phyloP scores from a whole-genome alignment of 2,888 invertebrate genomes.

The Petrolisthes cinctipes region DNA sequence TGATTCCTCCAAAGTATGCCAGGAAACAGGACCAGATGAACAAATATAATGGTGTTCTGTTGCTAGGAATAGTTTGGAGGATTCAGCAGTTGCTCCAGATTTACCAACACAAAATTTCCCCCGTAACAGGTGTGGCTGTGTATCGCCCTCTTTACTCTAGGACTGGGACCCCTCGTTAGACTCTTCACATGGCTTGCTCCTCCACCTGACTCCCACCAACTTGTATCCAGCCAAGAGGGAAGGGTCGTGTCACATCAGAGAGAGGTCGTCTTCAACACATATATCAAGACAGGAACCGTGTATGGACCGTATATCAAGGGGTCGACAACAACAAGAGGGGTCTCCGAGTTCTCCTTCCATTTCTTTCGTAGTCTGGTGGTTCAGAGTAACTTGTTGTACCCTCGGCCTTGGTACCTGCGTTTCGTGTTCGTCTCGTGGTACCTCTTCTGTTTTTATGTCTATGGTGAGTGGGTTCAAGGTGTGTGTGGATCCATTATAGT shows the following conservation, averaged over 20 bases:
- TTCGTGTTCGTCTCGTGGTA: conserved; percentile 30
- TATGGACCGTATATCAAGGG: too few relatives aligned
- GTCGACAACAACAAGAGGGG: neutral
- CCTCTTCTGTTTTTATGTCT: conserved; percentile 47
- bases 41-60: too few relatives aligned
- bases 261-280: too few relatives aligned
- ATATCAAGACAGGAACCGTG: too few relatives aligned
- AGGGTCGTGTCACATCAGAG: too few relatives aligned
- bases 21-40: too few relatives aligned
- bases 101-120: too few relatives aligned
- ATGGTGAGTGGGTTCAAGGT: conserved; percentile 10
- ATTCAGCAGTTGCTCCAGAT: too few relatives aligned
- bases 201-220: neutral
- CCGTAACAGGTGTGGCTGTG: conserved; percentile 25
- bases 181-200: neutral
- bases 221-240: neutral
- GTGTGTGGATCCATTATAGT: neutral
- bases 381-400: conserved; percentile 16
- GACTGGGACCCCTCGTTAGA: neutral
- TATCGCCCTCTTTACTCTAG: neutral
- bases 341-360: conserved; percentile 24
- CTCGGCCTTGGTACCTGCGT: neutral
- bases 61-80: too few relatives aligned
- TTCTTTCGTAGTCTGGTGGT: conserved; percentile 35
- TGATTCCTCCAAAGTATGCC: too few relatives aligned